These are phyloP conservation scores for Triplophysa dalaica DNA, from an alignment of 2,113 vertebrate genomes.

Conservation along the genomic window DNA sequence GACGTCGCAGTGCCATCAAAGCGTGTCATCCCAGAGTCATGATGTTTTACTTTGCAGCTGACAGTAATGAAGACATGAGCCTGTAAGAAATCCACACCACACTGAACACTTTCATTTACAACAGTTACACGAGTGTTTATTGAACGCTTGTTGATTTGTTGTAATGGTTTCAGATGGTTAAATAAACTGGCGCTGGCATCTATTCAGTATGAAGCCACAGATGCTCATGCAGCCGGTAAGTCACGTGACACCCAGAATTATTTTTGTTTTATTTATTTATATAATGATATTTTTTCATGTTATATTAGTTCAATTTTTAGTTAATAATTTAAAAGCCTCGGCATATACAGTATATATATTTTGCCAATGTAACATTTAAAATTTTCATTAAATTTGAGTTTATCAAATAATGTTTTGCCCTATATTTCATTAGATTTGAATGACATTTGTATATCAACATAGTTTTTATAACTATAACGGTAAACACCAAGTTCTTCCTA, in stretches of 20 bases:
- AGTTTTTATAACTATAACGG: too few relatives aligned
- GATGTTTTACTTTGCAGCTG: constrained; percentile 96
- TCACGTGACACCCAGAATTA: neutral
- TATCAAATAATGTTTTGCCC: too few relatives aligned
- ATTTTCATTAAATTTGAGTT: too few relatives aligned
- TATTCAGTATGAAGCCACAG: constrained; percentile 73
- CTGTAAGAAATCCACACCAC: constrained; percentile 76
- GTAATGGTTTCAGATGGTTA: constrained; percentile 80
- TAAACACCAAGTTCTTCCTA: neutral
- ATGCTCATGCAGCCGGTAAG: constrained; percentile 64
- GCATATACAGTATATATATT: too few relatives aligned
- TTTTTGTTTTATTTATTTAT: neutral
- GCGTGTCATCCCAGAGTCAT: constrained; percentile 91
- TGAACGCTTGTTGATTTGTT: neutral
- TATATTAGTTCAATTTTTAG: too few relatives aligned
- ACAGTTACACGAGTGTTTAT: neutral
- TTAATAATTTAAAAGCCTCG: too few relatives aligned
- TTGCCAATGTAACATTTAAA: too few relatives aligned
- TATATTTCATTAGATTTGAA: too few relatives aligned
- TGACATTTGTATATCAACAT: too few relatives aligned
- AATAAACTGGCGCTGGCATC: constrained; percentile 91
- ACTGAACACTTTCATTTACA: neutral
- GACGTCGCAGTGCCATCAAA: constrained; percentile 86
- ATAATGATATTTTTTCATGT: too few relatives aligned
- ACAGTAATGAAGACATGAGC: constrained; percentile 91